Evolutionary conservation across 2,888 invertebrate genomes (phyloP).

Genomic region (Caenorhabditis doughertyi): DNA sequence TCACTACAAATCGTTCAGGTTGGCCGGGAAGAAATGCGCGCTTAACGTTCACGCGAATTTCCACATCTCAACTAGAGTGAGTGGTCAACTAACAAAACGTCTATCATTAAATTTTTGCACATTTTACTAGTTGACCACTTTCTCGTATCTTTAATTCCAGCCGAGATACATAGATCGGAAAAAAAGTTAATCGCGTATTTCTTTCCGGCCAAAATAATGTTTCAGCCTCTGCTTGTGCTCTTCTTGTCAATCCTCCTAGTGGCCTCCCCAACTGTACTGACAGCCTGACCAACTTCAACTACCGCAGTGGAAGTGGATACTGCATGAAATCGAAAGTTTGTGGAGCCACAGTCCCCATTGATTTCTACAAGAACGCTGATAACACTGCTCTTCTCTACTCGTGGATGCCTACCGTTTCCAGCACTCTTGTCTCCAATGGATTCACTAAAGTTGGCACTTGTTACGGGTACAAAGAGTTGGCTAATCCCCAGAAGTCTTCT

Average conservation of each 20-base stretch:
- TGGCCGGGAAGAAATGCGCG: too few species aligned
- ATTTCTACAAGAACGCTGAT: slow-evolving; percentile 13
- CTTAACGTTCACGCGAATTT: too few species aligned
- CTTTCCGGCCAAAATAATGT: too few species aligned
- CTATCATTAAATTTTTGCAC: too few species aligned
- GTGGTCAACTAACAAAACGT: too few species aligned
- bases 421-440: neutral
- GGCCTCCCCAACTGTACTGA: slow-evolving; percentile 29
- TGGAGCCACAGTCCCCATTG: slow-evolving; percentile 21
- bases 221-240: slow-evolving; percentile 31
- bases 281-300: slow-evolving; percentile 13
- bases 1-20: too few species aligned
- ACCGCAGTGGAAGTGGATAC: slow-evolving; percentile 56
- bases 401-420: neutral
- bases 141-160: neutral
- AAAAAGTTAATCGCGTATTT: too few species aligned
- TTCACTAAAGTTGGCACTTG: neutral
- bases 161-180: too few species aligned
- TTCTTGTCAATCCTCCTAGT: slow-evolving; percentile 4
- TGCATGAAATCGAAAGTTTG: slow-evolving; percentile 54
- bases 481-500: neutral
- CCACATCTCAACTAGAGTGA: too few species aligned
- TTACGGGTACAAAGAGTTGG: neutral
- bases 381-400: slow-evolving; percentile 10
- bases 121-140: too few species aligned